Conservation (phyloP, 1,140 invertebrate species). For the Diorhabda sublineata region DNA sequence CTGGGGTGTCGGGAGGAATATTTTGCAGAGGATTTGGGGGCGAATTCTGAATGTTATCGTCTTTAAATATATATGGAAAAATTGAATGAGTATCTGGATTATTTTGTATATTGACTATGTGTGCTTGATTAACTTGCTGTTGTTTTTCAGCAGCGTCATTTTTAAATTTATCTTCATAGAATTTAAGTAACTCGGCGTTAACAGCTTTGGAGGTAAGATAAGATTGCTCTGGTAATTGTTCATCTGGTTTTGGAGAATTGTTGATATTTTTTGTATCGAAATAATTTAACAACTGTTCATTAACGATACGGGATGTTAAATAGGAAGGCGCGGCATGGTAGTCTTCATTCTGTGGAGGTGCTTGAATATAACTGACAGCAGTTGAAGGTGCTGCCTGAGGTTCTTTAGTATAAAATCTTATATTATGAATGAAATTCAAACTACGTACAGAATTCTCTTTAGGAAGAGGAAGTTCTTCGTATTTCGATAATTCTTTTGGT, state of each 20-base stretch:
- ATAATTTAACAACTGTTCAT: not conserved
- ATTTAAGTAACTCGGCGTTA: constrained; percentile 14
- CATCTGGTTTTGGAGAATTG: not conserved
- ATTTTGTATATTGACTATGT: not conserved
- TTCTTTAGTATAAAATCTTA: constrained; percentile 8
- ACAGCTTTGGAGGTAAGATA: constrained; percentile 12
- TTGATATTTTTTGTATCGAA: not conserved
- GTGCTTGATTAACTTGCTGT: not conserved
- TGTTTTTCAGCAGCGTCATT: constrained; percentile 3
- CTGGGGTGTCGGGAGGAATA: not conserved
- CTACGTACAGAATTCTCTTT: constrained; percentile 14
- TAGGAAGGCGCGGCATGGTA: not conserved
- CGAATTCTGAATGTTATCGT: not conserved
- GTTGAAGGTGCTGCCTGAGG: constrained; percentile 6
- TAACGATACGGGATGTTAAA: not conserved
- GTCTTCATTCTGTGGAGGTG: not conserved
- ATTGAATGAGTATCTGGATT: not conserved
- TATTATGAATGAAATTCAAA: constrained; percentile 13
- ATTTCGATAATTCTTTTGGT: constrained; percentile 5
- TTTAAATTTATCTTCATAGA: constrained; percentile 15
- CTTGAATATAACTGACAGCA: constrained; percentile 5
- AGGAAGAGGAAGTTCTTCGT: not conserved
- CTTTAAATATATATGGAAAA: not conserved
- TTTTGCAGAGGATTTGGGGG: not conserved
- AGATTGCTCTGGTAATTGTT: constrained; percentile 3